Percentiles rank a stretch among this genome's conserved stretches.
These are phyloP conservation scores for Mycetomoellerius zeteki DNA, from an alignment of 1,140 invertebrate genomes.

Conservation along the genomic window DNA sequence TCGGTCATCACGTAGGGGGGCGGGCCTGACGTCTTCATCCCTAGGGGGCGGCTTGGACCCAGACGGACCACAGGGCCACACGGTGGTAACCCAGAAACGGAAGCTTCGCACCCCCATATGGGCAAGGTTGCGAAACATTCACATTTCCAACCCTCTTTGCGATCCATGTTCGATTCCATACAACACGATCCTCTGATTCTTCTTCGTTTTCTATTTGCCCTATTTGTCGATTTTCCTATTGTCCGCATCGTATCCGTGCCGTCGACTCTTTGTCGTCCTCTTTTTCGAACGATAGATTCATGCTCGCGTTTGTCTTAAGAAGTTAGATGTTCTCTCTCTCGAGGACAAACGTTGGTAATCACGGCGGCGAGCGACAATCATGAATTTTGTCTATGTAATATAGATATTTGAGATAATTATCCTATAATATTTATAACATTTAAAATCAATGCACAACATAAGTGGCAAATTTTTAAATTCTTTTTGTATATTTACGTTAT, in stretches of 20 bases:
- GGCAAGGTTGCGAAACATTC: slow-evolving; percentile 89
- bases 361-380: slow-evolving; percentile 43
- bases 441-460: not conserved
- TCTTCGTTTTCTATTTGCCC: not conserved
- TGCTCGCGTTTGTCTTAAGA: slow-evolving; percentile 63
- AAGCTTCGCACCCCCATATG: slow-evolving; percentile 92
- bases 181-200: not conserved
- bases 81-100: slow-evolving; percentile 88
- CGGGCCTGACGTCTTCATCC: slow-evolving; percentile 82
- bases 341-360: slow-evolving; percentile 12
- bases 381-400: not conserved
- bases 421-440: not conserved
- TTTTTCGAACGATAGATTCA: slow-evolving; percentile 40
- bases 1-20: slow-evolving; percentile 85
- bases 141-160: slow-evolving; percentile 79
- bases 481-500: not conserved
- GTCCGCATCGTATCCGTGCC: slow-evolving; percentile 32
- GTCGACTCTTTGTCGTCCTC: slow-evolving; percentile 48
- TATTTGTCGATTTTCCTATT: not conserved
- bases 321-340: not conserved
- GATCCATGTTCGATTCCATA: not conserved
- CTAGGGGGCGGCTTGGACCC: slow-evolving; percentile 82
- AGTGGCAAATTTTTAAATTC: not conserved
- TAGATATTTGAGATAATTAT: not conserved
- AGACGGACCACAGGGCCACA: slow-evolving; percentile 85